Conservation (phyloP, 2,113 vertebrate genomes). For the Menura novaehollandiae region DNA sequence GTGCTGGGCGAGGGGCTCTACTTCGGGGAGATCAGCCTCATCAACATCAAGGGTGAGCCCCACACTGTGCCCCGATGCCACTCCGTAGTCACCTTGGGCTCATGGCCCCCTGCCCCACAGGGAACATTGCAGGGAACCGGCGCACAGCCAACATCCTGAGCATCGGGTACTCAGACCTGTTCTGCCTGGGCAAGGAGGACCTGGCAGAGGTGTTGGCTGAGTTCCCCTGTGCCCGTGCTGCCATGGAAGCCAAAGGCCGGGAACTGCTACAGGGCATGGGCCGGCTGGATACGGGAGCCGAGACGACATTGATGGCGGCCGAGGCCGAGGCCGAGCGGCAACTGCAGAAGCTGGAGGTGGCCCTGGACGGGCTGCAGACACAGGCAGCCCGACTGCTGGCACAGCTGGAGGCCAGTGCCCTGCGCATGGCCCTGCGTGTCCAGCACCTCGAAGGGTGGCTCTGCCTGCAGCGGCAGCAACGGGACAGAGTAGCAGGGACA, state of each 20-base stretch:
- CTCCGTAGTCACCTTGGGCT: accelerated
- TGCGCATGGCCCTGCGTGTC: conserved; percentile 70
- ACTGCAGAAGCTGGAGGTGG: conserved; percentile 67
- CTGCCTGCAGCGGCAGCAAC: neutral
- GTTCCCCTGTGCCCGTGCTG: conserved; percentile 82
- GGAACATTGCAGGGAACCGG: conserved; percentile 88
- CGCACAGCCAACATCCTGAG: conserved; percentile 93
- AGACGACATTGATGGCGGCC: conserved; percentile 44
- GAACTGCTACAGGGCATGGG: conserved; percentile 89
- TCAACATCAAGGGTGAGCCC: conserved; percentile 86
- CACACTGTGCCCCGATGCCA: accelerated
- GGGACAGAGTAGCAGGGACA: accelerated
- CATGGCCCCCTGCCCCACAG: conserved; percentile 1
- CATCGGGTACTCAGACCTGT: conserved; percentile 90
- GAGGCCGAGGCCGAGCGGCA: conserved; percentile 66
- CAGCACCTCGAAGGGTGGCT: neutral
- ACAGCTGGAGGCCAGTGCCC: conserved; percentile 81
- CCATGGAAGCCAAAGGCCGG: conserved; percentile 88
- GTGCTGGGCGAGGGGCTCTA: conserved; percentile 86
- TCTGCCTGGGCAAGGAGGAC: conserved; percentile 91
- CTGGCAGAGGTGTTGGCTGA: conserved; percentile 82
- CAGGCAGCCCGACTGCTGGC: conserved; percentile 84
- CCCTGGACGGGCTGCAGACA: conserved; percentile 80
- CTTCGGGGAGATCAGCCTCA: conserved; percentile 96
- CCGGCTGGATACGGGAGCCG: conserved; percentile 71